These are phyloP conservation scores for Diadegma fenestrale DNA, from an alignment of 2,888 invertebrate species.

Conservation along the genomic window DNA sequence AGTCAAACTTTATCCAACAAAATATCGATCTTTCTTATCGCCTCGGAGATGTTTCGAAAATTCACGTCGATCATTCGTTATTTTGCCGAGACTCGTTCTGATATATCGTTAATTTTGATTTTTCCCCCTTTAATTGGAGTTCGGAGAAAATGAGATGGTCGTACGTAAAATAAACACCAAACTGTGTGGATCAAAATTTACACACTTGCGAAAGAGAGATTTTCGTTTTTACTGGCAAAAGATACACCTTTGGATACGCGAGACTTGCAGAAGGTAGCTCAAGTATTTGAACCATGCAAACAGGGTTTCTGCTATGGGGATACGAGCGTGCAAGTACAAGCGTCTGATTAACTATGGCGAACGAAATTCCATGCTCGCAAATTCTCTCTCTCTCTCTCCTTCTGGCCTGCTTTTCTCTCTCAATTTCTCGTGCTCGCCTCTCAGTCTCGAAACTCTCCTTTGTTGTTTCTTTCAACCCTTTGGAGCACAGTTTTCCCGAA, in stretches of 20 bases:
- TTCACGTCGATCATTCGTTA: no score
- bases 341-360: conserved; percentile 60
- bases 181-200: neutral
- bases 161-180: neutral
- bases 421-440: neutral
- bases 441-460: conserved; percentile 14
- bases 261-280: conserved; percentile 22
- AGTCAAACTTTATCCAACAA: no score
- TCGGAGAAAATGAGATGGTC: neutral
- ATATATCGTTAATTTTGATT: neutral
- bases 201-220: neutral
- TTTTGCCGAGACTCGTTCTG: neutral
- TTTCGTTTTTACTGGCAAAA: neutral
- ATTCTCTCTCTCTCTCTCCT: conserved; percentile 68
- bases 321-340: conserved; percentile 39
- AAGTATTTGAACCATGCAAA: conserved; percentile 43
- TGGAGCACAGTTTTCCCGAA: neutral
- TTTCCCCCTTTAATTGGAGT: neutral
- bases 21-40: no score
- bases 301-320: conserved; percentile 28
- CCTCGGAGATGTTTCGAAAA: neutral
- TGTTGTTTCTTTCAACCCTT: neutral
- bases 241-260: conserved; percentile 20
- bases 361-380: conserved; percentile 73
- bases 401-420: neutral